Base-by-base conservation (phyloP, 1,140 invertebrate species). In the Cylas formicarius region DNA sequence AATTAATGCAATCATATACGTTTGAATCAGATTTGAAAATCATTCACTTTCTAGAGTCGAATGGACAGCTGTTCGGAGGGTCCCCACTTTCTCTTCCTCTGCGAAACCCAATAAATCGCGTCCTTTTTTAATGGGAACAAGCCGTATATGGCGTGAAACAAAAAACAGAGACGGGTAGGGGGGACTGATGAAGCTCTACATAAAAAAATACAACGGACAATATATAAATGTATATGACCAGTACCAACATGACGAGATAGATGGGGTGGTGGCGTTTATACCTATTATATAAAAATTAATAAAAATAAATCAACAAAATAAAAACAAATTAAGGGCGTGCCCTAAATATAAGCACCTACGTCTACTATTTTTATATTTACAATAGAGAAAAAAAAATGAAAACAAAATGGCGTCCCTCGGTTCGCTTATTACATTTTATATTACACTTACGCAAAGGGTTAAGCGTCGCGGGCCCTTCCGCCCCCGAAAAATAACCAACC, bases 391-490 rank as follows among this genome's bases (percentile, higher is more conserved):
- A n/a, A 27, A 26, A 18, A 35, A 16, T 19, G n/a, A 44, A 36
- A 45, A 28, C 19, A 44, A 35, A 35, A 35, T 35, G 14, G 43
- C 33, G 24, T 21, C 34, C 34, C n/a, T 28, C 19, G 16, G 24
- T 38, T 34, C 31, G 21, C 34, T 23, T 55, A 53, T 55, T 54
- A 52, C 48, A 28, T 52, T 35, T 55, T 61, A 61, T 61, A 55
- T 58, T 60, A 61, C 60, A 61, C 44, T 60, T 5, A 31, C 18
- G 13, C 24, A 26, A n/a, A n/a, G n/a, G n/a, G n/a, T n/a, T n/a
- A n/a, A n/a, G n/a, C n/a, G n/a, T n/a, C n/a, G n/a, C n/a, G n/a
- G n/a, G n/a, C n/a, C n/a, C n/a, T n/a, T n/a, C n/a, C n/a, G n/a
- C n/a, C n/a, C n/a, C n/a, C n/a, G n/a, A n/a, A n/a, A n/a, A n/a